Conservation (phyloP, 2,888 invertebrate genomes). For the Diplolepis rosae region DNA sequence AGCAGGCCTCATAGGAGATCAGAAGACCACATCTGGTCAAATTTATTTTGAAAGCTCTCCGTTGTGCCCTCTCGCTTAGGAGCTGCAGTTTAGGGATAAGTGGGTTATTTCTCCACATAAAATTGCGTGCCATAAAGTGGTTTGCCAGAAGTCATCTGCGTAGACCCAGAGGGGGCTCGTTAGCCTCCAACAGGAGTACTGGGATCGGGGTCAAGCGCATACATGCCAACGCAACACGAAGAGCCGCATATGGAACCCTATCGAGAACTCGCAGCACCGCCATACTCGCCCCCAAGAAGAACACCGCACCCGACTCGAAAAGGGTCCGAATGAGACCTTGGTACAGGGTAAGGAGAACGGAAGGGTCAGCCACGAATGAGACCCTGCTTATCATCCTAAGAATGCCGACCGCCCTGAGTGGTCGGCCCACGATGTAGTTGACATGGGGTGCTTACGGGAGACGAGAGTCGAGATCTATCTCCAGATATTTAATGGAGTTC, state of each 20-base stretch:
- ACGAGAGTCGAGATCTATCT: too few species aligned
- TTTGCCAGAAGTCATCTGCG: not conserved
- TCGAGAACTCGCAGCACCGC: too few species aligned
- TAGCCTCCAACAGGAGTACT: not conserved
- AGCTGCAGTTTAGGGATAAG: not conserved
- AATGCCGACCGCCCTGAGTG: too few species aligned
- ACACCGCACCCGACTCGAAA: not conserved
- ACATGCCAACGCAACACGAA: not conserved
- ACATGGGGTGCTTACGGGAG: too few species aligned
- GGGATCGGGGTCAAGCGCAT: not conserved
- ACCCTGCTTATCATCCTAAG: too few species aligned
- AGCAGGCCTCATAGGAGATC: too few species aligned
- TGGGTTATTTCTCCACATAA: not conserved
- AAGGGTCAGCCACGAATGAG: too few species aligned
- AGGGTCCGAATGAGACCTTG: not conserved
- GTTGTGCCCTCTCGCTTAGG: too few species aligned
- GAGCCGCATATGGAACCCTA: not conserved
- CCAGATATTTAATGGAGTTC: too few species aligned
- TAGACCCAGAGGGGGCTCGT: not conserved
- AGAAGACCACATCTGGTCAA: too few species aligned
- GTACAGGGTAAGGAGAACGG: not conserved
- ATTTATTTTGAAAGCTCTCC: too few species aligned
- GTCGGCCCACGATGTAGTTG: too few species aligned
- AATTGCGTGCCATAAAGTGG: not conserved
- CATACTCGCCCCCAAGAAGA: not conserved